Base-by-base conservation (phyloP, 2,797 vertebrate species). In the Gambusia yucatana region DNA sequence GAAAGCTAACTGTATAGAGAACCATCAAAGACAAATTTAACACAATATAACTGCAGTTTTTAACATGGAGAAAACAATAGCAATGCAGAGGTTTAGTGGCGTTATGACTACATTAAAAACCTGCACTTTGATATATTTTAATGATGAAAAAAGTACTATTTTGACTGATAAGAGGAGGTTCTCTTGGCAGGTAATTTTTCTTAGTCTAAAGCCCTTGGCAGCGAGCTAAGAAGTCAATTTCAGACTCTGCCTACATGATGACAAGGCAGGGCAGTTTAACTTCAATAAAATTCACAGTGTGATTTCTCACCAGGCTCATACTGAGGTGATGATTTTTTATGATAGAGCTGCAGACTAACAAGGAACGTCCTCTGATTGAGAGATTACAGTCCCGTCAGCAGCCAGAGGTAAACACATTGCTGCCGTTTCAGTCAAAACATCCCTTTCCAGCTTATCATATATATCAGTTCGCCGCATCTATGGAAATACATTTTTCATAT, bases 131-230 rank as follows among this genome's bases (percentile, higher is more conserved):
- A 86, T 78, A 79, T 39, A 79, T 82, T 78, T 82, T 25, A 72
- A n/a, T 72, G 72, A 65, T 28, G 57, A 33, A 30, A 75, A 50
- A 46, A 71, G 59, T 82, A 46, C 82, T 77, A 87, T 87, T 84
- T 82, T 71, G 61, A 30, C 57, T 84, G 83, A 91, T 91, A 92
- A 91, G 77, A 55, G 28, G 39, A 50, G 22, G 74, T 78, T 61
- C 86, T 86, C 57, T 88, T 89, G 88, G 86, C 84, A 92, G 90
- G 89, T 90, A 73, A 80, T 89, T 88, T 90, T 86, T 91, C 81
- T 90, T 76, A 78, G 78, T 87, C 87, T 86, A 81, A 73, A 84
- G 83, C 80, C 79, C 46, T 82, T 82, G 84, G 89, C 87, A 57
- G 72, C 22, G 74, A 87, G 83, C 74, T 83, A 83, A 79, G 84